Percentiles rank a stretch among this genome's conserved stretches.
phyloP scores from a whole-genome alignment of 1,140 invertebrate species.

The Latrodectus geometricus region DNA sequence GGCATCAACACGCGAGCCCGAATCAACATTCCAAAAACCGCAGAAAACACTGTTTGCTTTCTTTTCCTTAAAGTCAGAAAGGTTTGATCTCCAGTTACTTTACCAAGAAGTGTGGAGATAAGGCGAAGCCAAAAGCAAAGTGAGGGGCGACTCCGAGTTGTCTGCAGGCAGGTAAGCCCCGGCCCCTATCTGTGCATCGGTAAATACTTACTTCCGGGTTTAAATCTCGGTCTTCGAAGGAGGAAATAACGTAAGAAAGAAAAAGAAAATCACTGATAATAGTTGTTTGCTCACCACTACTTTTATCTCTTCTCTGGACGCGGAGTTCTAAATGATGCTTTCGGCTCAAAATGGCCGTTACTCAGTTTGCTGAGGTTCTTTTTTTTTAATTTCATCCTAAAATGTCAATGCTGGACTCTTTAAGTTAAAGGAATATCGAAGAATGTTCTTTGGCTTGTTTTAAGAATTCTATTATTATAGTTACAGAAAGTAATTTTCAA shows the following conservation, averaged over 20 bases:
- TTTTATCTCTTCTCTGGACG: slow-evolving; percentile 25
- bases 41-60: neutral
- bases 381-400: neutral
- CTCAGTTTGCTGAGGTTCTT: neutral
- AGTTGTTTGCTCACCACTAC: slow-evolving; percentile 10
- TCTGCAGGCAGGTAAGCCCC: slow-evolving; percentile 32
- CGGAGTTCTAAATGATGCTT: slow-evolving; percentile 26
- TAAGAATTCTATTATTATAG: too few species aligned
- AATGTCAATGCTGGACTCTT: neutral
- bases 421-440: too few species aligned
- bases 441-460: too few species aligned
- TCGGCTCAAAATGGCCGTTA: slow-evolving; percentile 22
- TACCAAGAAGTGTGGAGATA: neutral
- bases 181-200: slow-evolving; percentile 24
- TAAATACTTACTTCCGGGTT: slow-evolving; percentile 57
- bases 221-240: slow-evolving; percentile 48
- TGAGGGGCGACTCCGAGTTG: neutral
- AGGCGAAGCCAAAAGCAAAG: neutral
- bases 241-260: neutral
- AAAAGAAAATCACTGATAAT: slow-evolving; percentile 42
- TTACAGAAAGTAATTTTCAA: too few species aligned
- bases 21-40: too few species aligned
- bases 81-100: slow-evolving; percentile 7
- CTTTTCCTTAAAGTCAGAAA: neutral
- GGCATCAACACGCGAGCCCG: too few species aligned